A percentile compares a stretch with the other conserved stretches of the same genome.
phyloP scores from a whole-genome alignment of 2,797 vertebrate genomes.

The Oryzias sinensis region DNA sequence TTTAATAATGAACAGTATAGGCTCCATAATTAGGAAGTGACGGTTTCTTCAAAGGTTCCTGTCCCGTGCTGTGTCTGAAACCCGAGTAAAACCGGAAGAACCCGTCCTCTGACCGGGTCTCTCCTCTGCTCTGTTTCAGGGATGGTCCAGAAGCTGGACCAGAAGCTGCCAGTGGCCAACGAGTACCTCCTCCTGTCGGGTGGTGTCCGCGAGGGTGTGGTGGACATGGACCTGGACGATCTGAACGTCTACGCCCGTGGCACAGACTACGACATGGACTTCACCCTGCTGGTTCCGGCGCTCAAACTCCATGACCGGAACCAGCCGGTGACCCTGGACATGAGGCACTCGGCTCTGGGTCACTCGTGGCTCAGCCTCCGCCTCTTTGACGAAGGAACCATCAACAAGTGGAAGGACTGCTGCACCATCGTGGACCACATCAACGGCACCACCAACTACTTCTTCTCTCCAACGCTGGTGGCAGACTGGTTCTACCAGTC shows the following conservation, averaged over 20 bases:
- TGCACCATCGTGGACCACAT: constrained; percentile 91
- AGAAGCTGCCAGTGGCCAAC: constrained; percentile 96
- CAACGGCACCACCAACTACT: constrained; percentile 91
- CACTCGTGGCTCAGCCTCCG: constrained; percentile 97
- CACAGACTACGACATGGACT: constrained; percentile 97
- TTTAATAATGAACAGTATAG: too few species aligned
- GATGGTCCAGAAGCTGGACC: constrained; percentile 97
- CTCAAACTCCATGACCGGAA: constrained; percentile 97
- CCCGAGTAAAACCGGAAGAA: too few species aligned
- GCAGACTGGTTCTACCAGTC: constrained; percentile 94
- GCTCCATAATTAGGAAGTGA: too few species aligned
- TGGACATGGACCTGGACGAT: constrained; percentile 94
- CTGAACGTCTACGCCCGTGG: constrained; percentile 89
- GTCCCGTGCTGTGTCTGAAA: too few species aligned
- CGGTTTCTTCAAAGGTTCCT: too few species aligned
- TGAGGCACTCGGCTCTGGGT: constrained; percentile 93
- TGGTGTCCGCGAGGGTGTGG: constrained; percentile 90
- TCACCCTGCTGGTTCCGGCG: constrained; percentile 92
- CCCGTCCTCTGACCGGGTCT: too few species aligned
- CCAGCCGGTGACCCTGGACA: constrained; percentile 95
- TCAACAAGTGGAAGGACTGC: constrained; percentile 95
- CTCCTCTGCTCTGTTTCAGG: constrained; percentile 67
- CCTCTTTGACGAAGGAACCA: constrained; percentile 92
- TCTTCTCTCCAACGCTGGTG: constrained; percentile 93
- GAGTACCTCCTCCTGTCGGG: constrained; percentile 95